Percentiles rank a stretch among this genome's conserved stretches.
Evolutionary conservation across 2,113 vertebrate species (phyloP).

Genomic region (Nothobranchius kuhntae): DNA sequence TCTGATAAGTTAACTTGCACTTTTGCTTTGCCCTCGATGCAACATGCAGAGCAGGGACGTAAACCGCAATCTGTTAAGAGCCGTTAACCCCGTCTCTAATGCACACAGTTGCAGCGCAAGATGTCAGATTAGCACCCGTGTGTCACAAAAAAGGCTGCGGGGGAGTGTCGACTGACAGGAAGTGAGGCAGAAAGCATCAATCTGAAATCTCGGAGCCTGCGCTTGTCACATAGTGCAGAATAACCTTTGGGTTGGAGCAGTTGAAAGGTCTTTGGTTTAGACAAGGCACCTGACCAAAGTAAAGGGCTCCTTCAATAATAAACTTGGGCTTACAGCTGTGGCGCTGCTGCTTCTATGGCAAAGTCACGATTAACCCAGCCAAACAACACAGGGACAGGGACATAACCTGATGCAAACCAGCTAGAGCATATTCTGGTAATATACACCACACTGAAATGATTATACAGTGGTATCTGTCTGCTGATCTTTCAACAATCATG

Average conservation of each 20-base stretch:
- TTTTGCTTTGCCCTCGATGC: constrained; percentile 44
- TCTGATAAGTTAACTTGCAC: constrained; percentile 39
- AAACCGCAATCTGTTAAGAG: constrained; percentile 61
- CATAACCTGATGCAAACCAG: constrained; percentile 36
- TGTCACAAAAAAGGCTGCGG: constrained; percentile 23
- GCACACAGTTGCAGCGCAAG: constrained; percentile 32
- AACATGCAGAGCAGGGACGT: constrained; percentile 43
- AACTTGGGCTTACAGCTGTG: constrained; percentile 27
- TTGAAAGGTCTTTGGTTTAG: constrained; percentile 64
- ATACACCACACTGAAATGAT: constrained; percentile 35
- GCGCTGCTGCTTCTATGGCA: constrained; percentile 21
- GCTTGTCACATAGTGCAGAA: constrained; percentile 33
- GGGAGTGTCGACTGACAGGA: constrained; percentile 52
- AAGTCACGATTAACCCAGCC: constrained; percentile 22
- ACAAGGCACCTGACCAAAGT: constrained; percentile 64
- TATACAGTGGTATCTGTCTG: constrained; percentile 45
- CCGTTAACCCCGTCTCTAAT: constrained; percentile 41
- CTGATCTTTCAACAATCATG: constrained; percentile 50
- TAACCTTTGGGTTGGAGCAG: constrained; percentile 39
- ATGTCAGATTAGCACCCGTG: constrained; percentile 64
- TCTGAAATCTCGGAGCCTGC: constrained; percentile 23
- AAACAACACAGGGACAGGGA: constrained; percentile 28
- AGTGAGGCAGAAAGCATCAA: constrained; percentile 25
- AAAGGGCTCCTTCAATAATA: constrained; percentile 41
- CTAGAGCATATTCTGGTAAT: constrained; percentile 38